Evolutionary conservation across 2,113 vertebrate species (phyloP), one percentile per base, ranked within the genome.

Genomic region (Nipponia nippon): DNA sequence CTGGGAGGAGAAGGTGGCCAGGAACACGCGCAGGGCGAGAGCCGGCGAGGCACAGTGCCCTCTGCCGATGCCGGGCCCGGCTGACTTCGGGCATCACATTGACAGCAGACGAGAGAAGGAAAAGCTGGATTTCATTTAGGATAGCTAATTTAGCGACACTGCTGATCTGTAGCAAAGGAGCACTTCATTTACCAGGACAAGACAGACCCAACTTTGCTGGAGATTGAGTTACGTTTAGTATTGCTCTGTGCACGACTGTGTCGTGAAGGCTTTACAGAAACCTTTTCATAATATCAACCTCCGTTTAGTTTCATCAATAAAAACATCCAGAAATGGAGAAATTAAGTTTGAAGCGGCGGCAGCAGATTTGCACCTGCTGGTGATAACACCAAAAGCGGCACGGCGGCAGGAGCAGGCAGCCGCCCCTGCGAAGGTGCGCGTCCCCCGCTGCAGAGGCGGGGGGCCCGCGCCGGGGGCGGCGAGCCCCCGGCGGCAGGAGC

Each of bases 351-450:
- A 0, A 29, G 83, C 2, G 9, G 47, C 2, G 19, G 49, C 66
- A 16, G 32, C 4, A 38, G 63, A 4, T 76, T 36, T 40, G 71
- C 38, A 46, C 21, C 47, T 16, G 58, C 76, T 16, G 92, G 56
- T 13, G 44, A 23, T 6, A 25, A 36, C 67, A 5, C 11, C 59
- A 7, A 23, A 5, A 2, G 25, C 5, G 20, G n/a, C 16, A 2
- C 15, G 1, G 72, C 47, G 7, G 55, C 23, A 8, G 0, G 3
- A 55, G 62, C 21, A 0, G 9, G 69, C 22, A 11, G 66, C 32
- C 47, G 23, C 6, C 36, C 0, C 1, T 3, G 7, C 19, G 10
- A 11, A 9, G 42, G 42, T 0, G 34, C 16, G 27, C 30, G 7
- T 6, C 36, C 9, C 23, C 26, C 11, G 3, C 10, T 1, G 53